phyloP scores from a whole-genome alignment of 2,888 invertebrate species.

The Cylloceria caligata region DNA sequence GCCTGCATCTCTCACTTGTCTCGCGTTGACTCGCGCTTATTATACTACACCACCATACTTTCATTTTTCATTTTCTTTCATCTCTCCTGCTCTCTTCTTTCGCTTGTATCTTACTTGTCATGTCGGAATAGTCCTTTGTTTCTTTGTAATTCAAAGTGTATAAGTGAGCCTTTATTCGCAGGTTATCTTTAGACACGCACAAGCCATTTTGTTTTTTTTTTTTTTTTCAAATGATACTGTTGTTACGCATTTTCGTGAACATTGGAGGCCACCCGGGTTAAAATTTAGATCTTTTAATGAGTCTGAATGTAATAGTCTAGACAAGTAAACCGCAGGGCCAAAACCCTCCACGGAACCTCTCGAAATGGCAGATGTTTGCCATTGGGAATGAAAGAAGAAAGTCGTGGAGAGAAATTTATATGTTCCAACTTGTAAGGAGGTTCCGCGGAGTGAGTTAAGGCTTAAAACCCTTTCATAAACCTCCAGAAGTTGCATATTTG shows the following conservation, averaged over 20 bases:
- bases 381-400: too few relatives aligned
- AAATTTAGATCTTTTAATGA: too few relatives aligned
- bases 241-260: background rate
- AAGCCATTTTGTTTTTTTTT: slow-evolving; percentile 25
- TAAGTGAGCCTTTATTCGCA: slow-evolving; percentile 13
- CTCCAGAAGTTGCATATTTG: too few relatives aligned
- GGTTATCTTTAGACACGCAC: slow-evolving; percentile 20
- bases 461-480: too few relatives aligned
- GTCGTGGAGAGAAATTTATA: too few relatives aligned
- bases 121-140: slow-evolving; percentile 45
- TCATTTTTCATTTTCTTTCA: slow-evolving; percentile 19
- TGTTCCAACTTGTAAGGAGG: too few relatives aligned
- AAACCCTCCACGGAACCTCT: too few relatives aligned
- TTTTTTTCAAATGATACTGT: background rate
- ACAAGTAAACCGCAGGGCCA: too few relatives aligned
- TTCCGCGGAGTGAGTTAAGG: too few relatives aligned
- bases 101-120: slow-evolving; percentile 58
- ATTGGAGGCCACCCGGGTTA: slow-evolving; percentile 6
- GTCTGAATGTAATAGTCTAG: too few relatives aligned
- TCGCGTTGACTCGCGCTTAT: slow-evolving; percentile 51
- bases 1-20: slow-evolving; percentile 38
- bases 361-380: too few relatives aligned
- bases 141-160: slow-evolving; percentile 30
- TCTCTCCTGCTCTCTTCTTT: slow-evolving; percentile 13
- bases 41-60: slow-evolving; percentile 45